Evolutionary conservation across 2,797 vertebrate species (phyloP).

Genomic region (Tinamus major): DNA sequence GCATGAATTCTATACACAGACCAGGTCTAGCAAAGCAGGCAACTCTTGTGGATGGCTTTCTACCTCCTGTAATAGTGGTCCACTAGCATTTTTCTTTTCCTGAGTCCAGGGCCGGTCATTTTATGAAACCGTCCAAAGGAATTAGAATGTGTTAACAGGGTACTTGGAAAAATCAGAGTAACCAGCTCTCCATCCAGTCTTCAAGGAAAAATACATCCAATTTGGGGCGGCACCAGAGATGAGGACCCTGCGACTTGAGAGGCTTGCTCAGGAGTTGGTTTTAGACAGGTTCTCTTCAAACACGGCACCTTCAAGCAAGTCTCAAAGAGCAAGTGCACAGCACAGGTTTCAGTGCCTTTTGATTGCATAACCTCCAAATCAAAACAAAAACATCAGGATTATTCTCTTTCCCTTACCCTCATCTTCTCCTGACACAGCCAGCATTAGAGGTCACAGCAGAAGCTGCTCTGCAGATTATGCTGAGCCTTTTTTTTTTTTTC

Average conservation of each 20-base stretch:
- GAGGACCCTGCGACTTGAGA: not conserved
- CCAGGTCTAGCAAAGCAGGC: not conserved
- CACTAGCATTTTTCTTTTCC: conserved; percentile 5
- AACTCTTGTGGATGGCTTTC: conserved; percentile 22
- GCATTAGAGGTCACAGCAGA: conserved; percentile 29
- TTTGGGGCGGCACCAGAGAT: conserved; percentile 32
- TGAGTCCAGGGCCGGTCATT: conserved; percentile 45
- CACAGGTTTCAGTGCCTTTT: not conserved
- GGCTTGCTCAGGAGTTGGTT: not conserved
- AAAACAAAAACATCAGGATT: not conserved
- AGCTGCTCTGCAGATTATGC: conserved; percentile 21
- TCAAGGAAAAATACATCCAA: not conserved
- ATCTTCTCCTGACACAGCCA: not conserved
- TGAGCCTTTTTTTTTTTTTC: not conserved
- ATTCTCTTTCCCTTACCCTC: not conserved
- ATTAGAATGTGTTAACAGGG: conserved; percentile 26
- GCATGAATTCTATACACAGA: not conserved
- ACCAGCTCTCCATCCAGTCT: conserved; percentile 45
- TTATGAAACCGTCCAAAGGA: conserved; percentile 42
- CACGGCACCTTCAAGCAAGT: not conserved
- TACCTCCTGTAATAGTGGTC: conserved; percentile 46
- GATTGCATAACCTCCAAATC: not conserved
- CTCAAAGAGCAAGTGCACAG: not conserved
- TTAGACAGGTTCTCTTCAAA: not conserved
- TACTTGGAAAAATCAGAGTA: conserved; percentile 11